phyloP scores from a whole-genome alignment of 2,797 vertebrate species.

The Sternarchorhynchus goeldii region DNA sequence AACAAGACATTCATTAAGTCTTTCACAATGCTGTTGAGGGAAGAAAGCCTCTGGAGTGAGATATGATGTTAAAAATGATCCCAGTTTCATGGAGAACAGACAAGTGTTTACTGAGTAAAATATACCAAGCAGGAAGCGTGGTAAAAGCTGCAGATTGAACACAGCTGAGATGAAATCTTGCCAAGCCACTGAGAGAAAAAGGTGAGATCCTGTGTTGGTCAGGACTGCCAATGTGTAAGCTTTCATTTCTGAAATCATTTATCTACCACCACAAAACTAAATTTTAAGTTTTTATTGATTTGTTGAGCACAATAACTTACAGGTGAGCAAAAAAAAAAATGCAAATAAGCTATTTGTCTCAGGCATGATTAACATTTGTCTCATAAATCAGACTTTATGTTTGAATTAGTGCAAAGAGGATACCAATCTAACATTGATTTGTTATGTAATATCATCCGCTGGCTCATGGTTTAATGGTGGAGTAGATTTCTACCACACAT shows the following conservation, averaged over 20 bases:
- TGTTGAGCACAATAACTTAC: not conserved
- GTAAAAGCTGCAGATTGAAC: not conserved
- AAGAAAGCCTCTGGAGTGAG: not conserved
- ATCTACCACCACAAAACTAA: not conserved
- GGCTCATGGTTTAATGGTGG: not conserved
- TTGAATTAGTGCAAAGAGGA: not conserved
- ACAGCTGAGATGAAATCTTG: not conserved
- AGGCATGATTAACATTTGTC: not conserved
- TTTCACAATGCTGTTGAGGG: not conserved
- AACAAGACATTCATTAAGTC: conserved; percentile 15
- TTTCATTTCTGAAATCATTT: not conserved
- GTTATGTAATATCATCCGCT: not conserved
- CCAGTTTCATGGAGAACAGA: not conserved
- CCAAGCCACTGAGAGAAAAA: not conserved
- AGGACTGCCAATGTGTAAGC: not conserved
- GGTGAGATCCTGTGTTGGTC: not conserved
- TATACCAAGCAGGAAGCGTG: not conserved
- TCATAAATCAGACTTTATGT: not conserved
- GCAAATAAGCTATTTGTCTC: not conserved
- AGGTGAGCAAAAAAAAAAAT: not conserved
- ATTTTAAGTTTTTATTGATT: not conserved
- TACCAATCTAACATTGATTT: not conserved
- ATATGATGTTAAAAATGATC: not conserved
- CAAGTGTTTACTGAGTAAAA: not conserved
- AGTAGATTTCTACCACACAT: not conserved